phyloP scores from a whole-genome alignment of 2,797 vertebrate genomes.

The Crax fasciolata region DNA sequence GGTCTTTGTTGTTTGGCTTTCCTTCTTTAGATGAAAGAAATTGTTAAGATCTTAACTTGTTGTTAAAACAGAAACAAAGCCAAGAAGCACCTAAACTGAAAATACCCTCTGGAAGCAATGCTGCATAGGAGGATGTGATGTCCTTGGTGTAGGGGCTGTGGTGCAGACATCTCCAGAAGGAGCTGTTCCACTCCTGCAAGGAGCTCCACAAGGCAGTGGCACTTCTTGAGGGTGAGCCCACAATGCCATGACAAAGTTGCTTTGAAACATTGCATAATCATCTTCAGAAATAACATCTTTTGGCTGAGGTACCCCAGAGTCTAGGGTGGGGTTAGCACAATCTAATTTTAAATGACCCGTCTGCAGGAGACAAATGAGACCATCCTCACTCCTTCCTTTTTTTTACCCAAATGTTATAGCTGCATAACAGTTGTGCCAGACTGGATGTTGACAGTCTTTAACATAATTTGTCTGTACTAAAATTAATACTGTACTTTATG shows the following conservation, averaged over 20 bases:
- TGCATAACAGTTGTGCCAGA: slow-evolving; percentile 37
- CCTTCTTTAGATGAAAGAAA: slow-evolving; percentile 8
- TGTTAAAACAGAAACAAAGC: background rate
- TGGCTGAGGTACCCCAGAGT: background rate
- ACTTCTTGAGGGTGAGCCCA: background rate
- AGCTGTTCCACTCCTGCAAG: background rate
- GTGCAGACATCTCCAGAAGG: background rate
- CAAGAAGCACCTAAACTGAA: background rate
- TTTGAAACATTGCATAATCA: background rate
- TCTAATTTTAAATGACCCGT: slow-evolving; percentile 9
- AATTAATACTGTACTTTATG: slow-evolving; percentile 61
- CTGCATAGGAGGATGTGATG: background rate
- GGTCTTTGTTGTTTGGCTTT: background rate
- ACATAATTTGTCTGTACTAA: slow-evolving; percentile 49
- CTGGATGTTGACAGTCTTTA: slow-evolving; percentile 52
- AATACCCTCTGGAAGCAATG: background rate
- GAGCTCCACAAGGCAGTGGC: background rate
- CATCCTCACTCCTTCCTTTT: background rate
- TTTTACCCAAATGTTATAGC: background rate
- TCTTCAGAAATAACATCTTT: slow-evolving; percentile 7
- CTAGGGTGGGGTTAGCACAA: background rate
- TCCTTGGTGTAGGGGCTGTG: background rate
- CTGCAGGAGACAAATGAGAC: slow-evolving; percentile 8
- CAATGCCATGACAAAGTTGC: fast-evolving
- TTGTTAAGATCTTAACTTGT: slow-evolving; percentile 11